Evolutionary conservation across 2,113 vertebrate species (phyloP).

Genomic region (Narcine bancroftii): DNA sequence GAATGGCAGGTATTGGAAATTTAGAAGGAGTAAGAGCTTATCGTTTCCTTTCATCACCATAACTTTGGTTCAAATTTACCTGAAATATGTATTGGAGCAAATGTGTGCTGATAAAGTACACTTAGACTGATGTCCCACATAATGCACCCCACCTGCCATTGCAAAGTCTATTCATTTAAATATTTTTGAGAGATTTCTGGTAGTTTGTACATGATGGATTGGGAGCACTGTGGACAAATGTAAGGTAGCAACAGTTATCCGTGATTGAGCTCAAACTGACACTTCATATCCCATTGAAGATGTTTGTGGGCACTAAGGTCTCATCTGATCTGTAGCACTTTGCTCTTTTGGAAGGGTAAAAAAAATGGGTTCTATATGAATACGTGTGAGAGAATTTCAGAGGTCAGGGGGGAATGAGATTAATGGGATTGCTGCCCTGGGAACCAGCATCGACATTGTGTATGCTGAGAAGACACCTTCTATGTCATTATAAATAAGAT

Average conservation of each 20-base stretch:
- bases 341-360: not conserved
- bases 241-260: not conserved
- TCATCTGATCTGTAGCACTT: not conserved
- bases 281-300: no score
- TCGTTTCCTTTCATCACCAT: not conserved
- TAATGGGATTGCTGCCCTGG: no score
- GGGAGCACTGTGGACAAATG: not conserved
- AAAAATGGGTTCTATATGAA: no score
- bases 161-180: not conserved
- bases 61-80: not conserved
- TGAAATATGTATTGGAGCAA: not conserved
- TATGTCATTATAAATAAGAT: no score
- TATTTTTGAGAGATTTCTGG: not conserved
- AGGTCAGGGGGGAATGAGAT: no score
- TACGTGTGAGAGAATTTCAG: no score
- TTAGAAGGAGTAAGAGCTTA: no score
- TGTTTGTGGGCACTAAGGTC: not conserved
- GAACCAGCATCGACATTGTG: no score
- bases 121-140: not conserved
- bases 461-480: no score
- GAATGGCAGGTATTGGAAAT: slow-evolving; percentile 64
- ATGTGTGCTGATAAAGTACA: not conserved
- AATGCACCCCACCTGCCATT: no score
- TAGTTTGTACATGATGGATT: not conserved
- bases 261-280: not conserved